These are phyloP conservation scores for Aelia acuminata DNA, from an alignment of 2,888 invertebrate species.

Conservation along the genomic window DNA sequence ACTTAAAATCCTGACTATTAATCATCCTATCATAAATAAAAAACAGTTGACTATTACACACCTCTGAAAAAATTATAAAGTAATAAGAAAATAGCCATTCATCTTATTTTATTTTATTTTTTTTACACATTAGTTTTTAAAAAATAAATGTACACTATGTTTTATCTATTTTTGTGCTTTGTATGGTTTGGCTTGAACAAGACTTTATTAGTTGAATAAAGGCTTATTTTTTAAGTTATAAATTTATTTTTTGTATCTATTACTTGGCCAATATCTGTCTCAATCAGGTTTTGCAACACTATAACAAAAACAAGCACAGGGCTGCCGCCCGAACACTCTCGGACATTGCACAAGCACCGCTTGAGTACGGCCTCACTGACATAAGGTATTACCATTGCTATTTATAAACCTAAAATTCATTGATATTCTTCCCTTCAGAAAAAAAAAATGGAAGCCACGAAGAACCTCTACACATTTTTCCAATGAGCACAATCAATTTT, in stretches of 20 bases:
- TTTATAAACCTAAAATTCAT: not conserved
- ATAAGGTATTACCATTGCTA: slow-evolving; percentile 55
- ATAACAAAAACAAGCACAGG: slow-evolving; percentile 59
- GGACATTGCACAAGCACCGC: slow-evolving; percentile 59
- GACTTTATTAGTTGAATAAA: not conserved
- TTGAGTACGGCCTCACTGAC: slow-evolving; percentile 59
- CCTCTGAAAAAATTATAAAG: too few species aligned
- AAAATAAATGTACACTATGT: too few species aligned
- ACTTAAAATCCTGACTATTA: too few species aligned
- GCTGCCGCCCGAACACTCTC: slow-evolving; percentile 56
- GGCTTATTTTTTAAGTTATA: slow-evolving; percentile 35
- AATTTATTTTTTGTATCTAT: slow-evolving; percentile 20
- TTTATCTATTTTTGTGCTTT: slow-evolving; percentile 21
- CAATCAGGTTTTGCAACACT: slow-evolving; percentile 59
- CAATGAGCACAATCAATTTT: slow-evolving; percentile 1
- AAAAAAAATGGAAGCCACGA: slow-evolving; percentile 6
- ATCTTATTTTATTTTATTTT: not conserved
- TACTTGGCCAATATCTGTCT: slow-evolving; percentile 56
- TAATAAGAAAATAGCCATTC: too few species aligned
- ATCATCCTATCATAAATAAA: too few species aligned
- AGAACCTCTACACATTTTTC: slow-evolving; percentile 29
- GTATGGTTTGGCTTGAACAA: slow-evolving; percentile 22
- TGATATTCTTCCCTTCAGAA: not conserved
- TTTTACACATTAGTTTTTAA: not conserved
- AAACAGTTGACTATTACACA: too few species aligned